A percentile compares a stretch with the other conserved stretches of the same genome.
Conservation (phyloP, 2,888 invertebrate genomes). For the Ochropleura plecta region DNA sequence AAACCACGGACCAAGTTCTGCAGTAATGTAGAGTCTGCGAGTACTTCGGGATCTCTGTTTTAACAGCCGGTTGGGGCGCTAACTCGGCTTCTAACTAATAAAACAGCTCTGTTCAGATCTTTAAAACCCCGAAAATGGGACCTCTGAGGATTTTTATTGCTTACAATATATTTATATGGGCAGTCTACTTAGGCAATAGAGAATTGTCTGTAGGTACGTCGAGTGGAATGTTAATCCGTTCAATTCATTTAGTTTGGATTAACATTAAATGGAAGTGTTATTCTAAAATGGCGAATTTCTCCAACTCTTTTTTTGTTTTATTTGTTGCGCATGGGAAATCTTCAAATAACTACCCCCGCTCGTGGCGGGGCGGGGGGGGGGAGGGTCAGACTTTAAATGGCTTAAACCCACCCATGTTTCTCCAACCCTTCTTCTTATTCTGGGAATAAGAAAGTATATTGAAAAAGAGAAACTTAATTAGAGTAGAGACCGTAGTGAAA, state of each 20-base stretch:
- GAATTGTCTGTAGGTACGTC: slow-evolving; percentile 36
- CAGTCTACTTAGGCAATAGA: slow-evolving; percentile 55
- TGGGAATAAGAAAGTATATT: slow-evolving; percentile 25
- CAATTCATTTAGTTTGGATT: slow-evolving; percentile 40
- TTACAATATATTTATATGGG: slow-evolving; percentile 61
- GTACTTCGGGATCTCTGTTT: slow-evolving; percentile 58
- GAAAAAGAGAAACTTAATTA: slow-evolving; percentile 48
- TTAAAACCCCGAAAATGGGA: slow-evolving; percentile 51
- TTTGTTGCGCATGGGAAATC: no score
- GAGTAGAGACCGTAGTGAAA: slow-evolving; percentile 1
- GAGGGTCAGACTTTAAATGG: no score
- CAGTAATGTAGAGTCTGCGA: slow-evolving; percentile 56
- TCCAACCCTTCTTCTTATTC: slow-evolving; percentile 12
- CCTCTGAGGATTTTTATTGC: slow-evolving; percentile 53
- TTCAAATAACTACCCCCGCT: no score
- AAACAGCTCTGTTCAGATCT: slow-evolving; percentile 53
- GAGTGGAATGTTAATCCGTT: slow-evolving; percentile 19
- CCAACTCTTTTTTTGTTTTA: neutral
- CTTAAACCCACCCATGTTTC: no score
- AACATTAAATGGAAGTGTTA: slow-evolving; percentile 6
- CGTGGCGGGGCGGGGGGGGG: no score
- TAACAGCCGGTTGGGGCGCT: slow-evolving; percentile 56
- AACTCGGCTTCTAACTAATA: slow-evolving; percentile 60
- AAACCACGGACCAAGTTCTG: slow-evolving; percentile 49
- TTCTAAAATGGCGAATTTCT: slow-evolving; percentile 8